Evolutionary conservation across 2,113 vertebrate genomes (phyloP), one percentile per base, ranked within the genome.

Genomic region (Phylloscopus trochiloides): DNA sequence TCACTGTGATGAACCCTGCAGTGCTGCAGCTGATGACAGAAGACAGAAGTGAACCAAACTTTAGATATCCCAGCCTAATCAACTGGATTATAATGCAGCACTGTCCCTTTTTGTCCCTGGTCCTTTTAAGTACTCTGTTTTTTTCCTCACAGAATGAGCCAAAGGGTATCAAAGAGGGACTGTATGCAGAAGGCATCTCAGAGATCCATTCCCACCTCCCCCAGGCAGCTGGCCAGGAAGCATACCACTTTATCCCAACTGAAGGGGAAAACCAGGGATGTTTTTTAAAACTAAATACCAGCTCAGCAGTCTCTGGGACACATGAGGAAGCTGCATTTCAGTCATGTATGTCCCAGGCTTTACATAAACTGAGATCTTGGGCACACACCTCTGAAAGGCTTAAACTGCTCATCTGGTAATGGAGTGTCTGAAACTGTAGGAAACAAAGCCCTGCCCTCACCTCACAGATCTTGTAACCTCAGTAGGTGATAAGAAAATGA

Each of bases 121-220:
- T 50, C 17, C 51, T 87, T 81, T 74, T 20, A 66, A n/a, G 17
- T 28, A 45, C 16, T 54, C 48, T n/a, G 2, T 57, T 91, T 86
- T 86, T 50, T 42, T 77, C 54, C 50, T 76, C 2, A 2, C 1
- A 17, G 36, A 65, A 51, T 51, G 40, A 70, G 40, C 51, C 42
- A 71, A 58, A 74, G 59, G 15, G 11, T 63, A 32, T 58, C 17
- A 54, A 40, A 4, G 2, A n/a, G 15, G 66, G 32, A 42, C 45
- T 81, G 28, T 3, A 3, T 17, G 22, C 11, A 52, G 32, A 17
- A 43, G 17, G 29, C 38, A 34, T n/a, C 15, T 4, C 10, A 31
- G 38, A 4, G 31, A 34, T 61, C 26, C 0, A 0, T 70, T 70
- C 17, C 34, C 20, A 9, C 22, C 4, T n/a, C 12, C 24, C 12